These are phyloP conservation scores for Nymphalis urticae DNA, from an alignment of 2,888 invertebrate species.

Conservation along the genomic window DNA sequence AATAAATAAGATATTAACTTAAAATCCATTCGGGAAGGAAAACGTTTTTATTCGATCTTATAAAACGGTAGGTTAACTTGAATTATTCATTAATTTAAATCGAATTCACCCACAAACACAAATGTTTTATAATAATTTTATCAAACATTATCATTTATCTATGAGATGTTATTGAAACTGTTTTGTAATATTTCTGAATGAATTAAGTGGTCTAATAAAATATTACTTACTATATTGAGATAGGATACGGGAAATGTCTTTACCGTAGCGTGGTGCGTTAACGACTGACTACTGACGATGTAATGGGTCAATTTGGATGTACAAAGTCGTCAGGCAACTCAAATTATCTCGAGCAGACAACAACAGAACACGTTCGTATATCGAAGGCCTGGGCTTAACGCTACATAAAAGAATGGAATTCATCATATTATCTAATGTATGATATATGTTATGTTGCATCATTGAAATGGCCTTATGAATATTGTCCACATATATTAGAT, in stretches of 20 bases:
- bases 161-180: background rate
- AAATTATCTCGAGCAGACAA: conserved; percentile 20
- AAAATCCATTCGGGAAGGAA: background rate
- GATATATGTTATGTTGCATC: background rate
- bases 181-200: background rate
- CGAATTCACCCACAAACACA: background rate
- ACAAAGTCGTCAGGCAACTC: conserved; percentile 26
- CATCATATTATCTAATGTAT: background rate
- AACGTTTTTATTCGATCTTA: background rate
- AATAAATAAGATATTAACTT: too few relatives aligned
- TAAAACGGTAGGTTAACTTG: background rate
- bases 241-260: conserved; percentile 11
- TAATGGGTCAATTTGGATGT: conserved; percentile 25
- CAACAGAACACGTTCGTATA: background rate
- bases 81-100: conserved; percentile 1
- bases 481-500: background rate
- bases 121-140: background rate
- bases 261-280: conserved; percentile 21
- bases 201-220: conserved; percentile 12
- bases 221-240: conserved; percentile 26
- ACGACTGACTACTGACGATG: conserved; percentile 26
- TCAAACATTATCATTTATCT: background rate
- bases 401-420: too few relatives aligned
- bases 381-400: too few relatives aligned
- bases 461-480: background rate